A percentile compares a stretch with the other conserved stretches of the same genome.
These are phyloP conservation scores for Rhopalosiphum maidis DNA, from an alignment of 1,140 invertebrate species.

Conservation along the genomic window DNA sequence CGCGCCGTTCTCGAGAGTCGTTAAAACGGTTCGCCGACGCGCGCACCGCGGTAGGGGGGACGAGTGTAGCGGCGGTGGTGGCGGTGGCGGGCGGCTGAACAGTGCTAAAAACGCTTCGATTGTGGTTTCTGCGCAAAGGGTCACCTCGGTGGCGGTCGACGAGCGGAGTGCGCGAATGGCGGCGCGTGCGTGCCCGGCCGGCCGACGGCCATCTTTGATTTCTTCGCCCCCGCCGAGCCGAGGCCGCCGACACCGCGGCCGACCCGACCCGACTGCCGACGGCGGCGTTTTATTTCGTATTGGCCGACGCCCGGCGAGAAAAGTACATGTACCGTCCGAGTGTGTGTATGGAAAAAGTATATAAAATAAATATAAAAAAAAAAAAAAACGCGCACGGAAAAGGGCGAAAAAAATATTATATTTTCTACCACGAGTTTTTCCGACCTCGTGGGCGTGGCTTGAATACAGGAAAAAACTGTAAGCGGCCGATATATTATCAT, in stretches of 20 bases:
- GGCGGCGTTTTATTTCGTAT: slow-evolving; percentile 3
- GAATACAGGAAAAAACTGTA: slow-evolving; percentile 55
- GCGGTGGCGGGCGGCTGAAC: background rate
- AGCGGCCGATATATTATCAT: background rate
- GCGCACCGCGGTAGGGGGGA: background rate
- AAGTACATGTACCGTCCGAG: background rate
- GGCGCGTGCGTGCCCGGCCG: background rate
- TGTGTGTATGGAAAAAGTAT: background rate
- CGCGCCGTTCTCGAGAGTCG: slow-evolving; percentile 30
- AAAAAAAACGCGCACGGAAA: background rate
- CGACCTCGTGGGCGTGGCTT: slow-evolving; percentile 10
- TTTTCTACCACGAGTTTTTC: slow-evolving; percentile 12
- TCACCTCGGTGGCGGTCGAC: background rate
- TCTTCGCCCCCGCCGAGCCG: slow-evolving; percentile 21
- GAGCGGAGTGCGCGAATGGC: background rate
- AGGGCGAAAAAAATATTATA: slow-evolving; percentile 30
- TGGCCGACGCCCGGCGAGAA: background rate
- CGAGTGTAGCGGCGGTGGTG: too few species aligned
- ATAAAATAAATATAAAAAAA: background rate
- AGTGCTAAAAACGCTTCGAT: slow-evolving; percentile 31
- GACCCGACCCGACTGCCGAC: background rate
- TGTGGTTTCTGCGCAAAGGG: slow-evolving; percentile 15
- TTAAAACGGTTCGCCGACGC: background rate
- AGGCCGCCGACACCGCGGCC: background rate
- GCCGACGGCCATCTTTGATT: slow-evolving; percentile 54